Conservation (phyloP, 2,113 vertebrate species). For the Tenebrosternarchus preto region DNA sequence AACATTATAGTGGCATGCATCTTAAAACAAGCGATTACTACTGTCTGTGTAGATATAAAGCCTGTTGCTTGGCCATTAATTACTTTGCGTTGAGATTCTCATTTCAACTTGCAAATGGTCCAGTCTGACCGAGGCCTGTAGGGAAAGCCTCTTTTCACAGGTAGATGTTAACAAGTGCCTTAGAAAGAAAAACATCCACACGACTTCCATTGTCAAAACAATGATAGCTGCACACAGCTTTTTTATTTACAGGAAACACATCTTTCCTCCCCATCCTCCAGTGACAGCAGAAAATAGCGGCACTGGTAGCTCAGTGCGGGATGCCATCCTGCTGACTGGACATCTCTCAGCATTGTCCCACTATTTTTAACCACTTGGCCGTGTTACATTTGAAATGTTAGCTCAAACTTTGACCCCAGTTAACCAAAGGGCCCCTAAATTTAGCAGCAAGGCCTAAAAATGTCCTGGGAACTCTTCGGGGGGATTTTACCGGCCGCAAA, state of each 20-base stretch:
- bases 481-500: conserved; percentile 65
- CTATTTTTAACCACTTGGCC: conserved; percentile 72
- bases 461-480: conserved; percentile 76
- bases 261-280: conserved; percentile 79
- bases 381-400: conserved; percentile 54
- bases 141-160: conserved; percentile 49
- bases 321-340: conserved; percentile 60
- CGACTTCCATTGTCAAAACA: conserved; percentile 75
- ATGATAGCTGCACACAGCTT: conserved; percentile 73
- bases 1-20: neutral
- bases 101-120: conserved; percentile 26
- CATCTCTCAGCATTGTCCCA: conserved; percentile 52
- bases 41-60: conserved; percentile 38
- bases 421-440: conserved; percentile 56
- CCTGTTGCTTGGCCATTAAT: conserved; percentile 27
- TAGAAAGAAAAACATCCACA: conserved; percentile 54
- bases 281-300: conserved; percentile 70
- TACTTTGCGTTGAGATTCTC: conserved; percentile 26
- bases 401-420: conserved; percentile 54
- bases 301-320: conserved; percentile 50
- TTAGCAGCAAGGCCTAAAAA: conserved; percentile 71
- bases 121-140: conserved; percentile 36
- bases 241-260: conserved; percentile 76
- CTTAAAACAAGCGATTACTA: conserved; percentile 41
- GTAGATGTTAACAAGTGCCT: conserved; percentile 56